These are phyloP conservation scores for Oligia strigilis DNA, from an alignment of 2,888 invertebrate genomes.

Conservation along the genomic window DNA sequence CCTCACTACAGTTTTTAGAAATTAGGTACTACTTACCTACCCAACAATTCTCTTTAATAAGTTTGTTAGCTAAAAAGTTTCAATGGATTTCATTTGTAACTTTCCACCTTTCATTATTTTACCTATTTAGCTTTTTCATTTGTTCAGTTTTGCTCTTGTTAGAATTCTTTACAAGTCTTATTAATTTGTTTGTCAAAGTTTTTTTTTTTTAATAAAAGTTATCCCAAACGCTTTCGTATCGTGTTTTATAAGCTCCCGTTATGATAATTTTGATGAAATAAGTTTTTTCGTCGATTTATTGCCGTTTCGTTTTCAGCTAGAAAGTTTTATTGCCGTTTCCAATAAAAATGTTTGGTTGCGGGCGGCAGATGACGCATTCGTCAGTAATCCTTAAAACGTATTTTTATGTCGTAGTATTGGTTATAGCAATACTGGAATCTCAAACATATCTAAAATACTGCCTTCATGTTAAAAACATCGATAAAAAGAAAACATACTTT, in stretches of 20 bases:
- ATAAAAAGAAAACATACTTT: not conserved
- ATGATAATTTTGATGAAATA: conserved; percentile 64
- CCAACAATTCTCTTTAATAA: conserved; percentile 68
- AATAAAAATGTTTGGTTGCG: conserved; percentile 44
- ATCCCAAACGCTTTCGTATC: conserved; percentile 43
- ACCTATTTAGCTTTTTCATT: conserved; percentile 81
- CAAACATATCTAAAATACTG: not conserved
- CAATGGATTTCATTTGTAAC: conserved; percentile 83
- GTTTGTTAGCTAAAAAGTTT: conserved; percentile 81
- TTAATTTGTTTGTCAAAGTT: conserved; percentile 73
- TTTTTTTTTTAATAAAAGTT: conserved; percentile 57
- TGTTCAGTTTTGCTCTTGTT: conserved; percentile 76
- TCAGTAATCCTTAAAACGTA: conserved; percentile 14
- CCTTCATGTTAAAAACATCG: not conserved
- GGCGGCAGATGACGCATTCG: conserved; percentile 15
- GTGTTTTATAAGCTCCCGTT: conserved; percentile 56
- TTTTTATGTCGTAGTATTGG: not conserved
- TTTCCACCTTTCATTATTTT: conserved; percentile 82
- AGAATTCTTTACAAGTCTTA: conserved; percentile 78
- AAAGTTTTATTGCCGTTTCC: conserved; percentile 47
- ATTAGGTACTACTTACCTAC: not conserved
- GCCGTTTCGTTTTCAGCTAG: conserved; percentile 44
- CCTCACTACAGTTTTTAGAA: conserved; percentile 9
- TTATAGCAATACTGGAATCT: not conserved
- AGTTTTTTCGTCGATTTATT: conserved; percentile 56